Evolutionary conservation across 2,113 vertebrate species (phyloP), one percentile per base, ranked within the genome.

Genomic region (Heterotis niloticus): DNA sequence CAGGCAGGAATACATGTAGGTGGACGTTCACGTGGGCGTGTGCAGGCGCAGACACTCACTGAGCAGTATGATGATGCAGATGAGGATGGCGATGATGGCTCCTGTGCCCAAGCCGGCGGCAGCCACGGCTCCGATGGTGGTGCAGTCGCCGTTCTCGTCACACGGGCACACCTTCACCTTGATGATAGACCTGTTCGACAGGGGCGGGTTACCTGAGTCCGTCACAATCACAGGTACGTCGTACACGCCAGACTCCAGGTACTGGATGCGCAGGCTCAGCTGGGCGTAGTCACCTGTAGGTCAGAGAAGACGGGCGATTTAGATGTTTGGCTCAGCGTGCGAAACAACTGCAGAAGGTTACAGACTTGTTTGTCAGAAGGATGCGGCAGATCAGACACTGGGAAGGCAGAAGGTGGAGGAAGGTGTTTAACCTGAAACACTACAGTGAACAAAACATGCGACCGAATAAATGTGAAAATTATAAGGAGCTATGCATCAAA

Each of bases 111-210:
- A 93, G 18, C 96, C 95, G 0, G 96, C 93, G 0, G 96, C 96
- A 0, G 95, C 95, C 82, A 98, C 95, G 0, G 97, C 96, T 0
- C 96, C 96, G 0, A 94, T 81, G 0, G 95, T 91, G 76, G 95
- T 98, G 85, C 97, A 99, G 91, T 99, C 97, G 0, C 97, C 95
- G 0, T 97, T 94, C 79, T 96, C 93, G 0, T 98, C 96, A 0
- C 97, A 99, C 0, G 96, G 95, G 82, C 97, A 99, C 88, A 99
- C 97, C 89, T 98, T 99, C 83, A 98, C 95, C 80, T 96, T 97
- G 88, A 99, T 95, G 87, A 96, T 1, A 0, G 97, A 97, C 0
- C 89, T 94, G 88, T 97, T 98, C 86, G 94, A 96, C 88, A 98
- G 75, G 0, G 97, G 95, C 0, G 97, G 97, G 90, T 99, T 99